Percentiles rank a stretch among this genome's conserved stretches.
These are phyloP conservation scores for Idaea dimidiata DNA, from an alignment of 2,888 invertebrate genomes.

Conservation along the genomic window DNA sequence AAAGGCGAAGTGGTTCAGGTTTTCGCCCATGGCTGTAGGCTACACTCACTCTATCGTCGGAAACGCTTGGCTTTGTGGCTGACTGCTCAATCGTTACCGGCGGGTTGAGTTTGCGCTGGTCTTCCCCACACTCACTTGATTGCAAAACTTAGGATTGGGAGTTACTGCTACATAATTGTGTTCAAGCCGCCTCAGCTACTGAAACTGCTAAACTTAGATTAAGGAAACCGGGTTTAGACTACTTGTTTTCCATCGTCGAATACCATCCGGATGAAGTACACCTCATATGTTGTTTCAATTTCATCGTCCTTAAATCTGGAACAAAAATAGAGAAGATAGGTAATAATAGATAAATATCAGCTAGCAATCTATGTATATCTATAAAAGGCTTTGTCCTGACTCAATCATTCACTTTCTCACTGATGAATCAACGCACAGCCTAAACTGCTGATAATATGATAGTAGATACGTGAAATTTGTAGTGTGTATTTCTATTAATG, in stretches of 20 bases:
- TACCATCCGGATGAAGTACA: slow-evolving; percentile 15
- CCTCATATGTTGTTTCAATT: slow-evolving; percentile 10
- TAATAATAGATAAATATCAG: background rate
- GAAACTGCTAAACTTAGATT: slow-evolving; percentile 34
- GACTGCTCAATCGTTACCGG: slow-evolving; percentile 38
- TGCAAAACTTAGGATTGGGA: slow-evolving; percentile 5
- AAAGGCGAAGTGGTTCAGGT: slow-evolving; percentile 54
- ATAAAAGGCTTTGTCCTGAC: no score
- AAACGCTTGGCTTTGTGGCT: slow-evolving; percentile 32
- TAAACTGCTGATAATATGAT: no score
- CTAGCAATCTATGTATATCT: no score
- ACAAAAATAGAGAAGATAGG: slow-evolving; percentile 22
- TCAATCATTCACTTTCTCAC: no score
- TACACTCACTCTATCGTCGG: slow-evolving; percentile 55
- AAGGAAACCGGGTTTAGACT: slow-evolving; percentile 28
- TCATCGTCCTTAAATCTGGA: slow-evolving; percentile 26
- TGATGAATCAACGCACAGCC: no score
- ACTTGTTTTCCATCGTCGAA: slow-evolving; percentile 39
- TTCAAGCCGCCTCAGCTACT: slow-evolving; percentile 31
- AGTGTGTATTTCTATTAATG: no score
- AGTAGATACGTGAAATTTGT: no score
- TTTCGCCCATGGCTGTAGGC: slow-evolving; percentile 71
- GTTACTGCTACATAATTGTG: no score
- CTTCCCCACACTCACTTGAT: slow-evolving; percentile 51
- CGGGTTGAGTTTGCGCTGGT: slow-evolving; percentile 53